phyloP scores from a whole-genome alignment of 2,113 vertebrate genomes.

The Anguilla rostrata region DNA sequence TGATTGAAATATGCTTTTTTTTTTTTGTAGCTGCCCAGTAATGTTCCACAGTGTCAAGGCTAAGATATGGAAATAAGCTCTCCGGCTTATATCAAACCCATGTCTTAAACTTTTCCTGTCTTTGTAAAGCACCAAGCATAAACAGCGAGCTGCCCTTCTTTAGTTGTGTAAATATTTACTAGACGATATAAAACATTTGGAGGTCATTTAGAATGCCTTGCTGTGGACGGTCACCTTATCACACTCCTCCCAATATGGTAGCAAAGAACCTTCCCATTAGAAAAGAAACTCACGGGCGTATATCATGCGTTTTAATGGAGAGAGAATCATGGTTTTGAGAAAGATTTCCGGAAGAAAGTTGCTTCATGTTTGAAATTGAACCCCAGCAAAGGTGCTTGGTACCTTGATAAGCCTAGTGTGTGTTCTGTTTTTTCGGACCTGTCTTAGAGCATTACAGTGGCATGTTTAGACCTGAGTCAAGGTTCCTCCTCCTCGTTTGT shows the following conservation, averaged over 20 bases:
- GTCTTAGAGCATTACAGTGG: neutral
- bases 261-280: neutral
- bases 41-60: neutral
- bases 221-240: neutral
- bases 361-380: neutral
- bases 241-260: neutral
- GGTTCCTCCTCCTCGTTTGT: neutral
- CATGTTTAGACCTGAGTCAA: neutral
- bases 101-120: neutral
- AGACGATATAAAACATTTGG: neutral
- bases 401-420: neutral
- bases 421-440: neutral
- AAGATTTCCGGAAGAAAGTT: neutral
- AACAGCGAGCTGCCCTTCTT: neutral
- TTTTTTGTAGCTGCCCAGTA: neutral
- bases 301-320: neutral
- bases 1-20: neutral
- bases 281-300: neutral
- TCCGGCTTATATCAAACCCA: neutral
- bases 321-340: neutral
- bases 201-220: neutral
- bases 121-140: neutral
- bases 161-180: neutral
- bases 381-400: neutral
- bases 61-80: neutral